Percentiles rank a stretch among this genome's conserved stretches.
These are phyloP conservation scores for Macrochelys suwanniensis DNA, from an alignment of 2,797 vertebrate species.

Conservation along the genomic window DNA sequence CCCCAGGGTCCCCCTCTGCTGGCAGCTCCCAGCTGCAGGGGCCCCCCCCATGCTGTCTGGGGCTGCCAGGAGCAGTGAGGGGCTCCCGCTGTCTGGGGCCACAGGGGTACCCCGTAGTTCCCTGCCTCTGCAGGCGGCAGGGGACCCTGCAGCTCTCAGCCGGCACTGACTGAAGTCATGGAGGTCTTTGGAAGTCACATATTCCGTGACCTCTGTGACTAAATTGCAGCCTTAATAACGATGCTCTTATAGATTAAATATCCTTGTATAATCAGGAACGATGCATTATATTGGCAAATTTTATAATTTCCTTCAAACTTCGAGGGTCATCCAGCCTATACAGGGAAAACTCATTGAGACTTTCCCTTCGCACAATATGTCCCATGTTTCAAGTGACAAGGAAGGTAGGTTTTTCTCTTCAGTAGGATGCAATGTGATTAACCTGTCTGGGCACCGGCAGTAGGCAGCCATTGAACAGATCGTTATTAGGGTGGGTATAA, in stretches of 20 bases:
- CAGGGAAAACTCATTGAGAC: slow-evolving; percentile 37
- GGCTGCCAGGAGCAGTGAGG: too few relatives aligned
- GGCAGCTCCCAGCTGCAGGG: too few relatives aligned
- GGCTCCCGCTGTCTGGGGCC: too few relatives aligned
- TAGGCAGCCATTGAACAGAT: slow-evolving; percentile 53
- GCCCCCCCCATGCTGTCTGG: too few relatives aligned
- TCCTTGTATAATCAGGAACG: slow-evolving; percentile 28
- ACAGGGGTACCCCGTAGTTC: too few relatives aligned
- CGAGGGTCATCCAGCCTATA: slow-evolving; percentile 48
- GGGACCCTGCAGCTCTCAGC: too few relatives aligned
- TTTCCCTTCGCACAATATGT: slow-evolving; percentile 48
- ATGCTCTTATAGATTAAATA: slow-evolving; percentile 46
- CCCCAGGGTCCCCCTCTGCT: too few relatives aligned
- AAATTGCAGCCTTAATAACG: too few relatives aligned
- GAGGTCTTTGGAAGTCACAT: too few relatives aligned
- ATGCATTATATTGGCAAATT: slow-evolving; percentile 22
- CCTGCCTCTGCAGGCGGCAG: too few relatives aligned
- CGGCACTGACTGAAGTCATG: too few relatives aligned
- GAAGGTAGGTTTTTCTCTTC: slow-evolving; percentile 70
- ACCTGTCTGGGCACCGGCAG: slow-evolving; percentile 70
- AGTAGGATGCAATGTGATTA: slow-evolving; percentile 69
- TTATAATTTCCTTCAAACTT: slow-evolving; percentile 27
- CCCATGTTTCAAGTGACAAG: slow-evolving; percentile 62
- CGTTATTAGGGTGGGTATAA: slow-evolving; percentile 70
- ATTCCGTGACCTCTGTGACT: too few relatives aligned